A percentile compares a stretch with the other conserved stretches of the same genome.
Evolutionary conservation across 2,797 vertebrate species (phyloP).

Genomic region (Bradypus variegatus): DNA sequence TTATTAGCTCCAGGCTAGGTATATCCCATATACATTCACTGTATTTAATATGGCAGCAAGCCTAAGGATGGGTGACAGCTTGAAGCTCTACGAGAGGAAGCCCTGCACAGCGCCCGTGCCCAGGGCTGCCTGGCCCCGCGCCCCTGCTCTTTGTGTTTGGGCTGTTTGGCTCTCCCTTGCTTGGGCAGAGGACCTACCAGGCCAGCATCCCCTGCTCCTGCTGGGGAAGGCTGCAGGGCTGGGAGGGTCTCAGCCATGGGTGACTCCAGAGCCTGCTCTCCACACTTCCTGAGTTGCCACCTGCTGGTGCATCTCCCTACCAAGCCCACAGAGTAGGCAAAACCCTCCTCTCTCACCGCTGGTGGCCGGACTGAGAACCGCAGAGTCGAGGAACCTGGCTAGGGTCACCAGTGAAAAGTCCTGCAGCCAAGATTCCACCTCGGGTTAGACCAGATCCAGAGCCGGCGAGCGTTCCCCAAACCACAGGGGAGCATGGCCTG

Average conservation of each 20-base stretch:
- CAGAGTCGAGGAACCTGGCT: background rate
- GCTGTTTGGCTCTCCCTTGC: background rate
- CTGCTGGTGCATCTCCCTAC: too few species aligned
- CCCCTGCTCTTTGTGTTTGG: background rate
- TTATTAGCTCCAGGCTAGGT: background rate
- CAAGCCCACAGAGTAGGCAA: background rate
- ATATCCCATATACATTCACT: rapidly evolving
- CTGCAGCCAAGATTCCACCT: background rate
- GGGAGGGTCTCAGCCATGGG: background rate
- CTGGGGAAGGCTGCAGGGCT: background rate
- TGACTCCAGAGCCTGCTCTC: background rate
- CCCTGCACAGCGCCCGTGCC: background rate
- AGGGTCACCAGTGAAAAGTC: background rate
- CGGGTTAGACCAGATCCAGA: too few species aligned
- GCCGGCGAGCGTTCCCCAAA: background rate
- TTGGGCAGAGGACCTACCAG: too few species aligned
- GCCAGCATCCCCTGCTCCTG: too few species aligned
- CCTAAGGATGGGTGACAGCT: background rate
- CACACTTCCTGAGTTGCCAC: too few species aligned
- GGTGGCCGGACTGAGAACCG: background rate
- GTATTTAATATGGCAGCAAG: rapidly evolving
- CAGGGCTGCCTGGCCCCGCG: background rate
- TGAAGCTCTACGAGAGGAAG: background rate
- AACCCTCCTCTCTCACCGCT: background rate
- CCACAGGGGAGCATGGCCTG: background rate